phyloP scores from a whole-genome alignment of 1,140 invertebrate species.

The Campoletis sonorensis region DNA sequence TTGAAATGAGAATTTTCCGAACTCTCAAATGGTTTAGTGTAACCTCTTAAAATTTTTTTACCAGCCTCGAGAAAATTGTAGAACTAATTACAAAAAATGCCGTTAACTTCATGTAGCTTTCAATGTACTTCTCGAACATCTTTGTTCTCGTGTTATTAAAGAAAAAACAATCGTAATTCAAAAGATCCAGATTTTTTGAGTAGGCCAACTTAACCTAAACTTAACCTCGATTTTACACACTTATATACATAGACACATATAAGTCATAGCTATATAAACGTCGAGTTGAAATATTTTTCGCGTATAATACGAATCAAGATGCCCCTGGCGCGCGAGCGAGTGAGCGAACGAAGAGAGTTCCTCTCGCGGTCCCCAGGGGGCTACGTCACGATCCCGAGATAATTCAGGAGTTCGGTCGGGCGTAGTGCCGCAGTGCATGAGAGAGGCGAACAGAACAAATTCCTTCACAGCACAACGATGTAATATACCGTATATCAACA shows the following conservation, averaged over 20 bases:
- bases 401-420: slow-evolving; percentile 48
- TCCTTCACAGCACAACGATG: slow-evolving; percentile 46
- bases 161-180: no score
- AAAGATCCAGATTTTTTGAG: no score
- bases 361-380: slow-evolving; percentile 40
- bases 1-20: no score
- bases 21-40: no score
- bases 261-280: slow-evolving; percentile 10
- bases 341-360: slow-evolving; percentile 7
- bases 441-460: slow-evolving; percentile 47
- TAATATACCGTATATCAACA: slow-evolving; percentile 40
- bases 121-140: no score
- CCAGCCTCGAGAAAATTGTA: no score
- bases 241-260: slow-evolving; percentile 1
- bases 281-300: slow-evolving; percentile 39
- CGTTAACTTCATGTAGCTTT: no score
- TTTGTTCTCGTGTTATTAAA: no score
- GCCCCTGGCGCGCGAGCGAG: slow-evolving; percentile 6
- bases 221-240: slow-evolving; percentile 11
- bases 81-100: no score
- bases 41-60: no score
- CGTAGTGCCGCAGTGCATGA: slow-evolving; percentile 52
- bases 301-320: slow-evolving; percentile 44
- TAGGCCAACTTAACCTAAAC: no score
- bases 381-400: slow-evolving; percentile 45